phyloP scores from a whole-genome alignment of 2,888 invertebrate genomes.

The Folsomia candida region DNA sequence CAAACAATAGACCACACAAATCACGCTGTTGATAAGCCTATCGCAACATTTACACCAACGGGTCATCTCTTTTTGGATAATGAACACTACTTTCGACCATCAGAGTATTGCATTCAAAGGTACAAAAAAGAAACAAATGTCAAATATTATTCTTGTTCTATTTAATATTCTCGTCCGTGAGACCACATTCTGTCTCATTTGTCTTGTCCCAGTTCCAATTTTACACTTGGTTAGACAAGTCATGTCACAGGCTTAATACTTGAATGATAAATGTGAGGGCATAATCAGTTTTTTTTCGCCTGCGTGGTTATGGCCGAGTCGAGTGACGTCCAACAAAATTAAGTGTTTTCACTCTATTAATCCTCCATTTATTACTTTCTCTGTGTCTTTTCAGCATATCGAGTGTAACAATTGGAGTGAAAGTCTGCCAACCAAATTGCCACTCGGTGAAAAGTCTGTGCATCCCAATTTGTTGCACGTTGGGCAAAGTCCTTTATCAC shows the following conservation, averaged over 20 bases:
- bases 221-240: not conserved
- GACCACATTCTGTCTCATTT: not conserved
- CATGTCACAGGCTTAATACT: too few species aligned
- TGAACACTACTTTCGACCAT: not conserved
- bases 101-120: not conserved
- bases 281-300: not conserved
- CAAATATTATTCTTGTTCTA: not conserved
- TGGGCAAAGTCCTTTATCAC: slow-evolving; percentile 31
- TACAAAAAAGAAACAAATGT: not conserved
- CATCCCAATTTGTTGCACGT: slow-evolving; percentile 37
- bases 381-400: not conserved
- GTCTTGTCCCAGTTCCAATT: too few species aligned
- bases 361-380: too few species aligned
- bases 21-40: not conserved
- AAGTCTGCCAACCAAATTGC: slow-evolving; percentile 33
- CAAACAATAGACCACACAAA: not conserved
- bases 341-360: not conserved
- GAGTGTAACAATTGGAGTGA: slow-evolving; percentile 11
- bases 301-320: not conserved
- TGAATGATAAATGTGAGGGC: not conserved
- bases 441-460: slow-evolving; percentile 27
- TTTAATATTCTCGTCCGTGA: not conserved
- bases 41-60: not conserved
- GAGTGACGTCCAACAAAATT: not conserved
- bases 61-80: not conserved